Conservation (phyloP, 1,140 invertebrate genomes). For the Akabosia matsudoensis region DNA sequence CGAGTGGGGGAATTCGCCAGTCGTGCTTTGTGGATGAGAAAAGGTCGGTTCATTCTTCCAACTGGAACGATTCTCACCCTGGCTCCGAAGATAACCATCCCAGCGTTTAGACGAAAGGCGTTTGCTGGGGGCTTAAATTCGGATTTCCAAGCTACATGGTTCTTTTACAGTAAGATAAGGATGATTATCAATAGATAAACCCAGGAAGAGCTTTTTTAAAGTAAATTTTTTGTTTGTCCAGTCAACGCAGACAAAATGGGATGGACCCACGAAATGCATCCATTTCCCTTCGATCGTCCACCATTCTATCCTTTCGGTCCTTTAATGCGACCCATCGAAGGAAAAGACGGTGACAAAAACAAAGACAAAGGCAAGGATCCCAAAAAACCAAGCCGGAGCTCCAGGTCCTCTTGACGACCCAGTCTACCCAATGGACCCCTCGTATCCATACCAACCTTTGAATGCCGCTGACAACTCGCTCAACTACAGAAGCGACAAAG, state of each 20-base stretch:
- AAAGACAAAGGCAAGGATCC: not conserved
- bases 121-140: conserved; percentile 37
- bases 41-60: conserved; percentile 33
- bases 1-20: not conserved
- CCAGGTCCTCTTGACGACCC: not conserved
- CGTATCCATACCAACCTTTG: not conserved
- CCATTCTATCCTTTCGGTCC: conserved; percentile 34
- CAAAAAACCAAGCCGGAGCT: not conserved
- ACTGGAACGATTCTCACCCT: conserved; percentile 29
- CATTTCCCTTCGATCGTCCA: conserved; percentile 33
- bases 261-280: conserved; percentile 35
- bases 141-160: conserved; percentile 37
- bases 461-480: not conserved
- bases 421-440: not conserved
- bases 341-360: not conserved
- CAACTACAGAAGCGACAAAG: not conserved
- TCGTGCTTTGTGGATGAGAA: conserved; percentile 31
- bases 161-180: conserved; percentile 39
- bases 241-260: conserved; percentile 44
- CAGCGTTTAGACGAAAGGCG: not conserved
- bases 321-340: not conserved
- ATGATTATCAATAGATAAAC: not conserved
- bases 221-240: conserved; percentile 17
- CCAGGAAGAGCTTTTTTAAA: not conserved
- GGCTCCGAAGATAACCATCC: conserved; percentile 28